A percentile compares a stretch with the other conserved stretches of the same genome.
Conservation (phyloP, 2,888 invertebrate species). For the Dynastes grantii region DNA sequence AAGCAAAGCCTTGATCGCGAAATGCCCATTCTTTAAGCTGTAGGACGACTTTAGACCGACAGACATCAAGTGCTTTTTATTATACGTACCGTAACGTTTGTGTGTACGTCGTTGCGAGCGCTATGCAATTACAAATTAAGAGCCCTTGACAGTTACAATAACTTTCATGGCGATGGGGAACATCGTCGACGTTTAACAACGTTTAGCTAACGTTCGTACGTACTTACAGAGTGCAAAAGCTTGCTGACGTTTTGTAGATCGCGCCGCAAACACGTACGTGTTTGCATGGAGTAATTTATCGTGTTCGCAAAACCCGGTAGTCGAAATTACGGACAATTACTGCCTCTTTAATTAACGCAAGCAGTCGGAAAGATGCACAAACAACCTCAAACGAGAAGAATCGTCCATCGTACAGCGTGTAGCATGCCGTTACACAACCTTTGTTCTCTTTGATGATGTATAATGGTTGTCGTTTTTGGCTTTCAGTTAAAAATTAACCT, state of each 20-base stretch:
- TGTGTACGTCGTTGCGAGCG: background rate
- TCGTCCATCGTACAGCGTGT: background rate
- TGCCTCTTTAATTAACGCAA: slow-evolving; percentile 6
- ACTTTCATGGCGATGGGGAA: slow-evolving; percentile 29
- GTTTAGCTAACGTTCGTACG: background rate
- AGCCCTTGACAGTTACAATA: slow-evolving; percentile 41
- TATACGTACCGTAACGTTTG: background rate
- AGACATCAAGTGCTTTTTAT: background rate
- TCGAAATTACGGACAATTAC: slow-evolving; percentile 23
- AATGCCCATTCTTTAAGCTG: background rate
- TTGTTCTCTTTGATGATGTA: background rate
- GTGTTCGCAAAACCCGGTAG: slow-evolving; percentile 4
- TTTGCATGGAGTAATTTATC: slow-evolving; percentile 5
- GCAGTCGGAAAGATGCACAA: slow-evolving; percentile 14
- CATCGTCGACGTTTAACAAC: background rate
- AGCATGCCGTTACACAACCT: background rate
- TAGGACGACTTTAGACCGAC: background rate
- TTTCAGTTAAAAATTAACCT: too few relatives aligned
- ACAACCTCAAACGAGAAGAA: background rate
- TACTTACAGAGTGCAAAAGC: background rate
- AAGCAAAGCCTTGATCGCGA: background rate
- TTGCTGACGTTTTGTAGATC: background rate
- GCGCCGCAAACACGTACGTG: background rate
- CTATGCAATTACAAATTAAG: slow-evolving; percentile 38
- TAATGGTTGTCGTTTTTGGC: too few relatives aligned